Evolutionary conservation across 2,888 invertebrate species (phyloP), one percentile per base, ranked within the genome.

Genomic region (Dascillus cervinus): DNA sequence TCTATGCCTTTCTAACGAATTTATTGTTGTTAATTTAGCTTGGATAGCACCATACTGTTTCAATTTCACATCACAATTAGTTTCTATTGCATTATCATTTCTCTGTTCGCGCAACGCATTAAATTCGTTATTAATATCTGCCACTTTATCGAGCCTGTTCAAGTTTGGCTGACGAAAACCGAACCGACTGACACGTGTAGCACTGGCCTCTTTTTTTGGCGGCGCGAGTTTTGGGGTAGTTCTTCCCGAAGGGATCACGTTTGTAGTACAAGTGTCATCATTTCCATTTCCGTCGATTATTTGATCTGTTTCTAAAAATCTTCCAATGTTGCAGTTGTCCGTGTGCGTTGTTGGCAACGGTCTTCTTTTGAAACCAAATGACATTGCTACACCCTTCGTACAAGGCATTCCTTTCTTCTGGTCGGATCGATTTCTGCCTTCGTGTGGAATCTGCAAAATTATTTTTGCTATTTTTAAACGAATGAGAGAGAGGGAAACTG

Each of bases 301-400:
- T 19, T 66, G 65, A 13, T 63, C 60, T 37, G 63, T 66, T 11
- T 69, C 69, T 24, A 70, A 61, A 10, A 63, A 65, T 21, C 66
- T 62, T 1, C 63, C 56, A n/a, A 56, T 52, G 39, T 38, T 48
- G 11, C 54, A 45, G 36, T 60, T 60, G 13, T 55, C 48, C 10
- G 43, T 43, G 29, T 45, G 41, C 22, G 43, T 37, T 27, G 72
- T 71, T 19, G 71, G 66, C 22, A 66, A 56, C 22, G 74, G 73
- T 32, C 81, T 75, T 28, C 82, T 78, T 22, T 80, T 79, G 66
- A 88, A 88, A 26, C 88, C 88, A 62, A 88, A 88, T 22, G 87
- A 86, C 57, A 83, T 86, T 34, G 86, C 80, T 41, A 85, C 81
- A 28, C 87, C 87, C 42, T 78, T 73, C 37, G 73, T 75, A 70